phyloP scores from a whole-genome alignment of 2,113 vertebrate species.

The Labeo rohita region DNA sequence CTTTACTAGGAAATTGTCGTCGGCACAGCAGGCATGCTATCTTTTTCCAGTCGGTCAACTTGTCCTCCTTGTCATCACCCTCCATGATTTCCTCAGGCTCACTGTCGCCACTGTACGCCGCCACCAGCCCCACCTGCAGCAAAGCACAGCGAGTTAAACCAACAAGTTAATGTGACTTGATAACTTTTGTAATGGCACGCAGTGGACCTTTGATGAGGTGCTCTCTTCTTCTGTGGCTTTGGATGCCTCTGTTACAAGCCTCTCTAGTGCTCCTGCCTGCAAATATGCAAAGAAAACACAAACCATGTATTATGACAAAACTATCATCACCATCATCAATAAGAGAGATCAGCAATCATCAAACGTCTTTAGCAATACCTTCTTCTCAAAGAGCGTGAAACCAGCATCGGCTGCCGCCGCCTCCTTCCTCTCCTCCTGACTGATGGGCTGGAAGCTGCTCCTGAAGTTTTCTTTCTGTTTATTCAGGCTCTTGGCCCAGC shows the following conservation, averaged over 20 bases:
- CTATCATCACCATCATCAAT: neutral
- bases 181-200: neutral
- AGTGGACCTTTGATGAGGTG: conserved; percentile 68
- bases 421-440: conserved; percentile 91
- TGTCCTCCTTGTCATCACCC: conserved; percentile 84
- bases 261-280: conserved; percentile 84
- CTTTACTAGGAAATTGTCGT: conserved; percentile 95
- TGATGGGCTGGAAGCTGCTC: conserved; percentile 93
- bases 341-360: neutral
- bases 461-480: conserved; percentile 99
- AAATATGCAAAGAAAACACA: neutral
- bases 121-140: conserved; percentile 88
- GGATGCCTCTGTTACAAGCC: conserved; percentile 83
- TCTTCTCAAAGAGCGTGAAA: conserved; percentile 96
- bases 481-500: conserved; percentile 99
- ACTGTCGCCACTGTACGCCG: conserved; percentile 96
- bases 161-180: neutral
- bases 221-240: conserved; percentile 85
- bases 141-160: neutral
- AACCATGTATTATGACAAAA: neutral
- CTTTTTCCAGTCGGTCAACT: conserved; percentile 95
- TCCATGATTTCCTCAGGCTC: conserved; percentile 89
- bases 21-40: conserved; percentile 94
- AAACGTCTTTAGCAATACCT: conserved; percentile 75
- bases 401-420: conserved; percentile 96